Base-by-base conservation (phyloP, 2,888 invertebrate species). In the Pinctada fucata region DNA sequence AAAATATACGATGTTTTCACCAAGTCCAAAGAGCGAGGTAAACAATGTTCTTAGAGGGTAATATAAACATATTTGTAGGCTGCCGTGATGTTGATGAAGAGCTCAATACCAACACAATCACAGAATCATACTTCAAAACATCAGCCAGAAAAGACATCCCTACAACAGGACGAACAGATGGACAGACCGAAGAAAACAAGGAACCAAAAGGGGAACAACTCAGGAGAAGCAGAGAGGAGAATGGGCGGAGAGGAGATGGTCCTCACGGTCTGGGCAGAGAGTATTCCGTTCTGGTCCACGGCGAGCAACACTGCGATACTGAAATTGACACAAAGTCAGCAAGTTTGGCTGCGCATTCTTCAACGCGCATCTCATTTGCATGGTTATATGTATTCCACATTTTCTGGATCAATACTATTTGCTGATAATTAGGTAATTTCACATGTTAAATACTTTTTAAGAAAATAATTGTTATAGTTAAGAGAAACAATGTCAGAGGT, bases 331-430 rank as follows among this genome's bases (percentile, higher is more conserved):
- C 82, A 85, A 75, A 89, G 88, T 10, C 90, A 92, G 81, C 87
- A 90, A 79, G 88, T 90, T 4, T 90, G 90, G 90, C 86, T 88
- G 68, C 84, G 87, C n/a, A 81, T 84, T 16, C 86, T 90, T 45
- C 83, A 87, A 76, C 84, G 90, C 8, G 91, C 92, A 2, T 89
- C 91, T 16, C 90, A 88, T 79, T 85, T 92, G 49, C 91, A 91
- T 83, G 92, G 92, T 64, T 92, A 91, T 87, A 92, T 92, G 92
- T 92, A 92, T 85, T 88, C 91, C 51, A 90, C 91, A 13, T 92
- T 92, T 83, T 91, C 91, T 67, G 92, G 92, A 3, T 88, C 88
- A 83, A 83, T 90, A 71, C 85, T 92, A 75, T 92, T 91, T 78
- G 49, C 63, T n/a, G 72, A 79, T 48, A 64, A 72, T 2, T 10